These are phyloP conservation scores for Erpornis zantholeuca DNA, from an alignment of 2,113 vertebrate species.

Conservation along the genomic window DNA sequence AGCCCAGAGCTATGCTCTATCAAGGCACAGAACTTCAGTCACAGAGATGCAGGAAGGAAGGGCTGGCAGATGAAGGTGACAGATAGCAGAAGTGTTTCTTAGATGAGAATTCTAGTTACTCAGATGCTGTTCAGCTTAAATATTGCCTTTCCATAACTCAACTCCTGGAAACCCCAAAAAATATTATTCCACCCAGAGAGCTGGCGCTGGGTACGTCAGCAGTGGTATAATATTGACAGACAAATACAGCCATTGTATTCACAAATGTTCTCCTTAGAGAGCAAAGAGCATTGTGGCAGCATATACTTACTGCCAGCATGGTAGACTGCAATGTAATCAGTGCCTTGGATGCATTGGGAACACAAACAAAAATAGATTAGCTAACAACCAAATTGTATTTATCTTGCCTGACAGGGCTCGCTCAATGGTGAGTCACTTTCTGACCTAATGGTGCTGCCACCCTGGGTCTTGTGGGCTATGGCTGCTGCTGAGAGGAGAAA, in stretches of 20 bases:
- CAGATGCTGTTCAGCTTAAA: not conserved
- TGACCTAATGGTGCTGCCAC: slow-evolving; percentile 2
- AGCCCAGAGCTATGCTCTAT: not conserved
- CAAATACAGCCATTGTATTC: slow-evolving; percentile 46
- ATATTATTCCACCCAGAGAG: not conserved
- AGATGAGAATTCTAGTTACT: not conserved
- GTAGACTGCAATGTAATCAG: slow-evolving; percentile 18
- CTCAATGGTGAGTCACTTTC: slow-evolving; percentile 14
- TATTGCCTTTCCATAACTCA: not conserved
- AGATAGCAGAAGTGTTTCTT: not conserved
- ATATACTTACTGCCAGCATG: not conserved
- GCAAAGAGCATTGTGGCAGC: slow-evolving; percentile 12
- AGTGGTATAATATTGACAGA: slow-evolving; percentile 49
- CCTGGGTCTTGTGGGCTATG: not conserved
- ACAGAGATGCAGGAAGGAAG: not conserved
- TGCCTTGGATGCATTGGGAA: slow-evolving; percentile 35
- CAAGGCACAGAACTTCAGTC: not conserved
- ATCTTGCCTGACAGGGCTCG: slow-evolving; percentile 23
- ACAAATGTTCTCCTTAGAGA: not conserved
- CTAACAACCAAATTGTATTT: slow-evolving; percentile 24
- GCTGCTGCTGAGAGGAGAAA: not conserved
- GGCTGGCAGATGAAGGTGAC: not conserved
- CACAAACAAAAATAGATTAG: slow-evolving; percentile 67
- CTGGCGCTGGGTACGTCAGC: not conserved
- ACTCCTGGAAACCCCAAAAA: not conserved